Evolutionary conservation across 2,113 vertebrate genomes (phyloP).

Genomic region (Megaleporinus macrocephalus): DNA sequence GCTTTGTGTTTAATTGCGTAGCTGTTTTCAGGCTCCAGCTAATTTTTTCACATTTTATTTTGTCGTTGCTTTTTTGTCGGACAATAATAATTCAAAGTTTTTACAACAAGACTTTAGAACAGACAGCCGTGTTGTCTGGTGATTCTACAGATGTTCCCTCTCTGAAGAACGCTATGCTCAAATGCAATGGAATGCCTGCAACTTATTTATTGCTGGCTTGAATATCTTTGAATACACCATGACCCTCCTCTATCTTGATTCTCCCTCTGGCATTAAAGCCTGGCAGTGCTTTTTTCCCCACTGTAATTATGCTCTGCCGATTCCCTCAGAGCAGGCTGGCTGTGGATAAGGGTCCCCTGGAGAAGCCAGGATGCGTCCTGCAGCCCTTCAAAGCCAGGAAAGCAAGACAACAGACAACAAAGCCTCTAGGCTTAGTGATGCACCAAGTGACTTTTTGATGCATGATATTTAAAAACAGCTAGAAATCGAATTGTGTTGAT

Average conservation of each 20-base stretch:
- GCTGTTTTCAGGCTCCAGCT: neutral
- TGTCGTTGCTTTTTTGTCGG: neutral
- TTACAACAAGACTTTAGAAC: neutral
- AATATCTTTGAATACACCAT: neutral
- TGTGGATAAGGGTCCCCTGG: conserved; percentile 62
- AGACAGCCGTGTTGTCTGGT: neutral
- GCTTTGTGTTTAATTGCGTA: conserved; percentile 26
- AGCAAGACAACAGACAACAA: conserved; percentile 17
- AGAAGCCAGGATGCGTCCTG: conserved; percentile 46
- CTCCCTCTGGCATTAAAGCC: conserved; percentile 32
- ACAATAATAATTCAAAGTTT: neutral
- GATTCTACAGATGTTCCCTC: neutral
- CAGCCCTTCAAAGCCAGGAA: conserved; percentile 42
- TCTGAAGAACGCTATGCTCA: neutral
- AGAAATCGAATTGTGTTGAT: neutral
- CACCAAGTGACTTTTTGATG: conserved; percentile 19
- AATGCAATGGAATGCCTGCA: neutral
- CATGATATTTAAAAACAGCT: neutral
- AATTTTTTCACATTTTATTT: neutral
- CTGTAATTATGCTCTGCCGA: conserved; percentile 69
- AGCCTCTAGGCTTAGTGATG: conserved; percentile 12
- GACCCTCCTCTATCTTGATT: conserved; percentile 4
- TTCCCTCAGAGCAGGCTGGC: conserved; percentile 68
- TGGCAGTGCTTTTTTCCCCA: conserved; percentile 58
- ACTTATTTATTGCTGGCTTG: neutral